Evolutionary conservation across 2,797 vertebrate species (phyloP).

Genomic region (Ctenopoma kingsleyae): DNA sequence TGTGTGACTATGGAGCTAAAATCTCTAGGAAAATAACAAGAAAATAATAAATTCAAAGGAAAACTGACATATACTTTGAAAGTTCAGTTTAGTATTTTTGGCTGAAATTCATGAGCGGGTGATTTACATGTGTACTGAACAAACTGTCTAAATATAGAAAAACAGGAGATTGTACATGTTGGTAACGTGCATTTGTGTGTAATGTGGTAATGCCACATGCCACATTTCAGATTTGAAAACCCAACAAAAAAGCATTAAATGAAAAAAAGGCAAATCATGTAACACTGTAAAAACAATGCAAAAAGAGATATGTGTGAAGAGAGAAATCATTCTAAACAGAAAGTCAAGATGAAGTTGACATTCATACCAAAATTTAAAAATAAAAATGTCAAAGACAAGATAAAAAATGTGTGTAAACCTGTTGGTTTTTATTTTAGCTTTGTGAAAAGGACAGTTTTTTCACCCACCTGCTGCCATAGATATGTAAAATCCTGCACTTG

Average conservation of each 20-base stretch:
- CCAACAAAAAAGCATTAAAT: not conserved
- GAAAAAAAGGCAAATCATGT: not conserved
- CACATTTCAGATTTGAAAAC: not conserved
- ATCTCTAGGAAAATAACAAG: not conserved
- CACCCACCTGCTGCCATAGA: constrained; percentile 78
- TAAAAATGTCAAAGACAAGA: not conserved
- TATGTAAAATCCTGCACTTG: constrained; percentile 68
- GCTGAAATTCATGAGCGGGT: not conserved
- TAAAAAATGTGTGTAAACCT: not conserved
- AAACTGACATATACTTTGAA: not conserved
- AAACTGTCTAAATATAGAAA: not conserved
- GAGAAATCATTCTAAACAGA: not conserved
- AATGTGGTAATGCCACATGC: not conserved
- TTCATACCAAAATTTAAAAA: not conserved
- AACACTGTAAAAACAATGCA: not conserved
- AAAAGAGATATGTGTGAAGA: not conserved
- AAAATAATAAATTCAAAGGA: not conserved
- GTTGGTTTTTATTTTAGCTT: constrained; percentile 4
- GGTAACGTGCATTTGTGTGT: not conserved
- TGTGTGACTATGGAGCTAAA: not conserved
- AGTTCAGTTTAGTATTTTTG: not conserved
- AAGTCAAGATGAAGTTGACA: not conserved
- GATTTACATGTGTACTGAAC: not conserved
- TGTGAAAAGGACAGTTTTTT: constrained; percentile 21
- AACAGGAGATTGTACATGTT: not conserved